phyloP scores from a whole-genome alignment of 2,888 invertebrate genomes.

The Seladonia tumulorum region DNA sequence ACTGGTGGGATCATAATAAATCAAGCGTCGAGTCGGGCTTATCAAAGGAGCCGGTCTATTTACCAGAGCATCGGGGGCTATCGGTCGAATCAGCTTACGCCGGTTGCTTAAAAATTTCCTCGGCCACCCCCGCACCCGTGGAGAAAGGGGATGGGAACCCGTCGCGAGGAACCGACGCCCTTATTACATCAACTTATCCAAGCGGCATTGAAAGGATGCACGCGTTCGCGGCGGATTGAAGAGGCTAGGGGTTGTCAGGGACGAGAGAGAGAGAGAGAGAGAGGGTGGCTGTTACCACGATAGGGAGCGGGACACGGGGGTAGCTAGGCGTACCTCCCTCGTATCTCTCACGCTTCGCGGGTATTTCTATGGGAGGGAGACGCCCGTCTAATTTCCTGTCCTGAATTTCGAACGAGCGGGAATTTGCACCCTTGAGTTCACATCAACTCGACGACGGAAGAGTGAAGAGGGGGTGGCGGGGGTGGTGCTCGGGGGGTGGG shows the following conservation, averaged over 20 bases:
- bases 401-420: conserved; percentile 83
- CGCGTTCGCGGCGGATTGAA: conserved; percentile 58
- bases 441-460: conserved; percentile 73
- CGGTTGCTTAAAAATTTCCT: conserved; percentile 24
- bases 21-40: conserved; percentile 15
- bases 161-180: conserved; percentile 43
- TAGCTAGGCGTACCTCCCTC: conserved; percentile 64
- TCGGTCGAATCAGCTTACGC: conserved; percentile 41
- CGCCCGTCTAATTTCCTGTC: conserved; percentile 84
- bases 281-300: conserved; percentile 60
- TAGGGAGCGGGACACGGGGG: conserved; percentile 44
- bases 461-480: conserved; percentile 30
- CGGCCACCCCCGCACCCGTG: neutral
- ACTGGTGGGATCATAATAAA: conserved; percentile 28
- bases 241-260: conserved; percentile 4
- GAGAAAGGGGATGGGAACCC: neutral
- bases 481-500: conserved; percentile 1
- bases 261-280: conserved; percentile 26
- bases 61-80: conserved; percentile 25
- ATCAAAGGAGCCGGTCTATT: conserved; percentile 32
- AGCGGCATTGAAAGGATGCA: conserved; percentile 59
- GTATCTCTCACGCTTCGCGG: conserved; percentile 83
- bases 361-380: conserved; percentile 81
- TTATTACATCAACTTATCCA: conserved; percentile 67
- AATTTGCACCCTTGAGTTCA: conserved; percentile 83